phyloP scores from a whole-genome alignment of 1,140 invertebrate genomes.

The Drosophila ironensis region DNA sequence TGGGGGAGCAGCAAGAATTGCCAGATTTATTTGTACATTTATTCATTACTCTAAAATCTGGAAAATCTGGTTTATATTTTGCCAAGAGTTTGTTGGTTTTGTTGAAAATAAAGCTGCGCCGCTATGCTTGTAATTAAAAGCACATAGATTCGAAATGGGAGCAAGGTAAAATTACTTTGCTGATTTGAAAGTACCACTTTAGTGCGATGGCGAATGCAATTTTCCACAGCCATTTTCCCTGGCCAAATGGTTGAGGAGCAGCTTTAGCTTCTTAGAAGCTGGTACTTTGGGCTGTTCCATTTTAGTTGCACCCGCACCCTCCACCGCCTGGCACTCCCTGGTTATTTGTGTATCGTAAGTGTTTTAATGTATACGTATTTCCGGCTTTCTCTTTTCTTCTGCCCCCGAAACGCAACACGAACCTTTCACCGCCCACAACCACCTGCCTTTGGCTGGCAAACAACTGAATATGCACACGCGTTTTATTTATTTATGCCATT shows the following conservation, averaged over 20 bases:
- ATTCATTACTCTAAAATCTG: no score
- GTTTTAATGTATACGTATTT: constrained; percentile 76
- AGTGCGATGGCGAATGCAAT: not conserved
- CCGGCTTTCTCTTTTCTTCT: constrained; percentile 43
- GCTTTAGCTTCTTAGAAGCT: constrained; percentile 7
- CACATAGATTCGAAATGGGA: not conserved
- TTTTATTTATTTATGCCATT: constrained; percentile 79
- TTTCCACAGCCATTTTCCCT: constrained; percentile 10
- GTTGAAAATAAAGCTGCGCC: no score
- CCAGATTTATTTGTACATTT: no score
- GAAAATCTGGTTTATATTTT: no score
- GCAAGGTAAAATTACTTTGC: not conserved
- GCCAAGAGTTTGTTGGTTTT: no score
- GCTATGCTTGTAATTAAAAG: not conserved
- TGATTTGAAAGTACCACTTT: not conserved
- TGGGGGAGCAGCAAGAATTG: no score
- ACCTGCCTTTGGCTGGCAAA: constrained; percentile 31
- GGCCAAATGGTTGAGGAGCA: constrained; percentile 4
- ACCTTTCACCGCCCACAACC: not conserved
- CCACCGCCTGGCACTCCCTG: constrained; percentile 36
- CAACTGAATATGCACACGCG: constrained; percentile 62
- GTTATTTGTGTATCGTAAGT: constrained; percentile 53
- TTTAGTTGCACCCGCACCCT: no score
- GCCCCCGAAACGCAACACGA: not conserved
- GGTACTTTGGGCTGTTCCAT: constrained; percentile 28